These are phyloP conservation scores for Halichondria panicea DNA, from an alignment of 37 sponge, comb jelly and placozoan species.

Conservation along the genomic window DNA sequence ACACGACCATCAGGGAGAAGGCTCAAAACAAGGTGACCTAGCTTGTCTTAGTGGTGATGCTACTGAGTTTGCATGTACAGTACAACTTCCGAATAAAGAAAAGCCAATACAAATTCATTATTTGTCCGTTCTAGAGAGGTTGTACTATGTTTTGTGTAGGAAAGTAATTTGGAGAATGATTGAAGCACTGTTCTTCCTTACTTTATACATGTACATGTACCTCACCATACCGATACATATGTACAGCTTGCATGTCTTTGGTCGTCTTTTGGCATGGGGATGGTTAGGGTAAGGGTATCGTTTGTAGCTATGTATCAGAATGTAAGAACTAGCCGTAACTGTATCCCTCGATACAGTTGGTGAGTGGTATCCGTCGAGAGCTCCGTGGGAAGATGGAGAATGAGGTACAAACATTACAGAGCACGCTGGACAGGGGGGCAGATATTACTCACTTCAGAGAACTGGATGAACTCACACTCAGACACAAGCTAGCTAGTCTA, in stretches of 20 bases:
- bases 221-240: too few species aligned
- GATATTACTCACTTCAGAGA: conserved; percentile 77
- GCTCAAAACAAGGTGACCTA: conserved; percentile 49
- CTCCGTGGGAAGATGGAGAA: conserved; percentile 49
- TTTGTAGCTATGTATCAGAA: too few species aligned
- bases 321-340: too few species aligned
- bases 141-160: too few species aligned
- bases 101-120: too few species aligned
- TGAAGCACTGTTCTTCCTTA: too few species aligned
- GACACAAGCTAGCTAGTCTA: conserved; percentile 11
- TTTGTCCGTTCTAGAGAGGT: too few species aligned
- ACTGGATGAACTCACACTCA: conserved; percentile 57
- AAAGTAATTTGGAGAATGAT: too few species aligned
- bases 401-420: conserved; percentile 59
- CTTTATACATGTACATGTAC: too few species aligned
- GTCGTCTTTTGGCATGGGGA: too few species aligned
- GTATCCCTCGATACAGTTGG: conserved; percentile 12
- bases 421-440: conserved; percentile 45
- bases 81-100: not conserved
- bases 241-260: too few species aligned
- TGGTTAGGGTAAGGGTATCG: too few species aligned
- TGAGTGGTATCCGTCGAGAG: conserved; percentile 38
- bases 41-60: not conserved
- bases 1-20: conserved; percentile 39
- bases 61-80: not conserved